Base-by-base conservation (phyloP, 2,797 vertebrate species). In the Macrochelys suwanniensis region DNA sequence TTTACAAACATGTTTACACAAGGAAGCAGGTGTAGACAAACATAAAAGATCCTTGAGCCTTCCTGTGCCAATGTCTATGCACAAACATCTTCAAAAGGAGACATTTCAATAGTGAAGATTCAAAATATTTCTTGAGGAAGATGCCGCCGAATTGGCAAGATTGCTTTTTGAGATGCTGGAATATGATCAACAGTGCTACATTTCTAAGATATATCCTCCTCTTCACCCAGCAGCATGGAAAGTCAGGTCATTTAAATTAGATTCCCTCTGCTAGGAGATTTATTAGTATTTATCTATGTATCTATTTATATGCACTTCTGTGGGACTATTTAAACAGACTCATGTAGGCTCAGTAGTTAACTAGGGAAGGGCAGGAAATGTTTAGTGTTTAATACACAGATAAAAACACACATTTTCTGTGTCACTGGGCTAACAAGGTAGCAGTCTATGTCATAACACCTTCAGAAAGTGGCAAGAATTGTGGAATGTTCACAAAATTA, bases 151-250 rank as follows among this genome's bases (percentile, higher is more conserved):
- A 12, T 37, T 28, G 13, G 25, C 12, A 47, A 13, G 12, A 15
- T 47, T 47, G 7, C 45, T 47, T 76, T 49, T 15, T 47, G 45
- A 92, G 80, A 17, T 59, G 80, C 15, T 37, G 25, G 74, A 85
- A 89, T 84, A 59, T 6, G 89, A 0, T 82, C 5, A 84, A 2
- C 16, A 65, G 16, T 23, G 8, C 0, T 0, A 5, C n/a, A 65
- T 45, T 91, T 82, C 2, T 82, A 54, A 74, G 78, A 74, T 6
- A 56, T 0, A 85, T 10, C 25, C 78, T n/a, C 13, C 68, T 74
- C 11, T 45, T 47, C 47, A 47, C 3, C 25, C 19, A 71, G n/a
- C 65, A 71, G 65, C 19, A 37, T 23, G n/a, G 65, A 42, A 71
- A 42, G n/a, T 71, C n/a, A 37, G 17, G 19, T 37, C 5, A 71